Conservation (phyloP, 2,888 invertebrate genomes). For the Apamea anceps region DNA sequence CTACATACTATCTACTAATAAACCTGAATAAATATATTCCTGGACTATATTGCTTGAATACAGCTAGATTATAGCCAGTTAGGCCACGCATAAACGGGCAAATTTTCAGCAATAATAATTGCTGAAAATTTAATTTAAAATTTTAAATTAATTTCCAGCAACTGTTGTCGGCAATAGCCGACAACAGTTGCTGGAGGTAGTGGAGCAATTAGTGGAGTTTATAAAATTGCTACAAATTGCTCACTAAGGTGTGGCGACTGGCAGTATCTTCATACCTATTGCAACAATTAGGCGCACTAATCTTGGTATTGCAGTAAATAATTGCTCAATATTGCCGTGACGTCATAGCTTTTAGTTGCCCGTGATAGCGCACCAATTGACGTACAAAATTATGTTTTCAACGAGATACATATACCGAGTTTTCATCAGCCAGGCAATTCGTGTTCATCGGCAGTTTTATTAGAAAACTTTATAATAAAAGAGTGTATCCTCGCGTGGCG, state of each 20-base stretch:
- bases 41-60: conserved; percentile 6
- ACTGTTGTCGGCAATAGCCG: too few species aligned
- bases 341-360: neutral
- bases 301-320: neutral
- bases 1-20: too few species aligned
- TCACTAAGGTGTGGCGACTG: neutral
- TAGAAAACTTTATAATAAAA: conserved; percentile 78
- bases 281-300: neutral
- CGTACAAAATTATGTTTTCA: conserved; percentile 34
- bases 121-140: too few species aligned
- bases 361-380: neutral
- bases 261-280: neutral
- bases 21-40: too few species aligned
- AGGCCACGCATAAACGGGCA: neutral
- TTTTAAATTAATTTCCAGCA: too few species aligned
- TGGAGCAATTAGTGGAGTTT: neutral
- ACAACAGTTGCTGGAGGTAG: neutral
- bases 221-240: neutral
- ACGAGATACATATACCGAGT: conserved; percentile 38
- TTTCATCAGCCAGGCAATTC: conserved; percentile 70
- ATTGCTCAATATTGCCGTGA: neutral
- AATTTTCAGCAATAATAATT: neutral
- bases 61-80: neutral
- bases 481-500: conserved; percentile 56
- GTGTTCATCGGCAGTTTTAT: conserved; percentile 80